Evolutionary conservation across 2,888 invertebrate species (phyloP).

Genomic region (Lithodes maja): DNA sequence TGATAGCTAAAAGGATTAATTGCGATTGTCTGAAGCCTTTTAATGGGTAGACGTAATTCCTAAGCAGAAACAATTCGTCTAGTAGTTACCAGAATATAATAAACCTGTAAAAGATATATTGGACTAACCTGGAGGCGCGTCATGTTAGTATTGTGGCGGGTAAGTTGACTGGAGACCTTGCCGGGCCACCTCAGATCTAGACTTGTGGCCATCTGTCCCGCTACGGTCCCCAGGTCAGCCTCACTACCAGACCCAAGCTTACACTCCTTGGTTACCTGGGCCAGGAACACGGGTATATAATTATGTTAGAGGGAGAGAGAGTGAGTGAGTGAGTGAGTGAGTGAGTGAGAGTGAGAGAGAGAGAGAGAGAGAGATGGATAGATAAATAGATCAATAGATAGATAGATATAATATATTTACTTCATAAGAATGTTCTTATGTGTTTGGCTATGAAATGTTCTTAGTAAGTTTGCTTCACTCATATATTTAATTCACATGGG

Average conservation of each 20-base stretch:
- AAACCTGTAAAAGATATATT: neutral
- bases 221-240: conserved; percentile 28
- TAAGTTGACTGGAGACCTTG: conserved; percentile 51
- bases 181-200: conserved; percentile 58
- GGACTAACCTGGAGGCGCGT: conserved; percentile 44
- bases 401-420: too few relatives aligned
- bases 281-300: neutral
- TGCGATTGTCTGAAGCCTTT: too few relatives aligned
- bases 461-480: too few relatives aligned
- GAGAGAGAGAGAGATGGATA: neutral
- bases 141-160: conserved; percentile 45
- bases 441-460: too few relatives aligned
- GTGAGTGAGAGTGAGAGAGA: neutral
- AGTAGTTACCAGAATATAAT: too few relatives aligned
- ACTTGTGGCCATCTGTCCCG: conserved; percentile 29
- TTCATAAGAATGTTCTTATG: too few relatives aligned
- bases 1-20: too few relatives aligned
- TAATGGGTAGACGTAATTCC: too few relatives aligned
- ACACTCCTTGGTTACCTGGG: conserved; percentile 49
- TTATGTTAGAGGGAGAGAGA: neutral
- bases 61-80: too few relatives aligned
- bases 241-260: conserved; percentile 45
- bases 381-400: too few relatives aligned
- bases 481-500: too few relatives aligned
- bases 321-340: neutral